Evolutionary conservation across 2,888 invertebrate species (phyloP).

Genomic region (Nineta flava): DNA sequence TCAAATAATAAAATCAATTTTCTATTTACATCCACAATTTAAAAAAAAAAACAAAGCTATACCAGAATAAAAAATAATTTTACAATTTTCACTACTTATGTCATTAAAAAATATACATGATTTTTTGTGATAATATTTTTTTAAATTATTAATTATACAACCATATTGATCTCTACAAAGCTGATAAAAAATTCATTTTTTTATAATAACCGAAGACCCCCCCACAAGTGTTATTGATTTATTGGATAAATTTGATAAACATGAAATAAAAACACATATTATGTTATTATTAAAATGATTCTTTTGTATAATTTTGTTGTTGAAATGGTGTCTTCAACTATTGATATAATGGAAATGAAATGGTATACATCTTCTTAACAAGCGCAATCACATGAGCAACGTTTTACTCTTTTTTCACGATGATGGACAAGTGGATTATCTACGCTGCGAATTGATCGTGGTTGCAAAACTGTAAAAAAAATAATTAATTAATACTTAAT

Average conservation of each 20-base stretch:
- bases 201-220: not conserved
- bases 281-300: too few relatives aligned
- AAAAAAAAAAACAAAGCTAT: not conserved
- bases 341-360: too few relatives aligned
- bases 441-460: slow-evolving; percentile 45
- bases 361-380: slow-evolving; percentile 26
- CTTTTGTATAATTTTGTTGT: too few relatives aligned
- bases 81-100: not conserved
- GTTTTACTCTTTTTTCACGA: slow-evolving; percentile 50
- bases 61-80: not conserved
- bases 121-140: too few relatives aligned
- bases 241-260: too few relatives aligned
- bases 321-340: too few relatives aligned
- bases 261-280: too few relatives aligned
- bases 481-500: slow-evolving; percentile 5
- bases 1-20: not conserved
- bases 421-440: slow-evolving; percentile 25
- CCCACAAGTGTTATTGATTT: too few relatives aligned
- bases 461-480: slow-evolving; percentile 51
- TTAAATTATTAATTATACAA: too few relatives aligned
- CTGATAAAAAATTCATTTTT: too few relatives aligned
- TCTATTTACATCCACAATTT: not conserved
- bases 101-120: not conserved
- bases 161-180: too few relatives aligned
- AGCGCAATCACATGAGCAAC: slow-evolving; percentile 61